Evolutionary conservation across 2,797 vertebrate species (phyloP).

Genomic region (Ficedula albicollis): DNA sequence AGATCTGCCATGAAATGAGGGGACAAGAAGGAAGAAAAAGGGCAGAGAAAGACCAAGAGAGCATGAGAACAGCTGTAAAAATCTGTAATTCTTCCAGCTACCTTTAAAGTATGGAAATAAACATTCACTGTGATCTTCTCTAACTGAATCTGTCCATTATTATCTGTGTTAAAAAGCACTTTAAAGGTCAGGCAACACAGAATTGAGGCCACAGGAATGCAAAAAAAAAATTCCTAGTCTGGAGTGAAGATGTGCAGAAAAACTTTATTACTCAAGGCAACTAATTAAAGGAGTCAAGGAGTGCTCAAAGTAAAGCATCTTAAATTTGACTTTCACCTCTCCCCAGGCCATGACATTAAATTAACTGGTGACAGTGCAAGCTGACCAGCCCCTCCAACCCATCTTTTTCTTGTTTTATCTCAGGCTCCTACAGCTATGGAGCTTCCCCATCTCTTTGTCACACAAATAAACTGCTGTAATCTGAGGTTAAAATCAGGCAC

Average conservation of each 20-base stretch:
- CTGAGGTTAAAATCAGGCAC: background rate
- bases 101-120: background rate
- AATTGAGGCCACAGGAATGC: background rate
- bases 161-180: background rate
- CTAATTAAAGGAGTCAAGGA: background rate
- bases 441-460: background rate
- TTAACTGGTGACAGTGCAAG: background rate
- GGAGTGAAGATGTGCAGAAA: background rate
- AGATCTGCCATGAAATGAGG: slow-evolving; percentile 80
- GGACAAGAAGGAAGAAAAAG: background rate
- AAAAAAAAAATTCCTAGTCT: background rate
- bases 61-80: background rate
- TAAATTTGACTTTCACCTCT: background rate
- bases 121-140: background rate
- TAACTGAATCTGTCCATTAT: background rate
- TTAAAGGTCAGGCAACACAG: background rate
- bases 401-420: background rate
- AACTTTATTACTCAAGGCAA: background rate
- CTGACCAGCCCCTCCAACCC: background rate
- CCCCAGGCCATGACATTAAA: background rate
- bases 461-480: background rate
- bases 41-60: background rate
- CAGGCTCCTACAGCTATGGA: background rate
- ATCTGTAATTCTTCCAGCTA: background rate
- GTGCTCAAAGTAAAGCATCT: background rate